Conservation (phyloP, 2,113 vertebrate genomes). For the Seriola dumerili region DNA sequence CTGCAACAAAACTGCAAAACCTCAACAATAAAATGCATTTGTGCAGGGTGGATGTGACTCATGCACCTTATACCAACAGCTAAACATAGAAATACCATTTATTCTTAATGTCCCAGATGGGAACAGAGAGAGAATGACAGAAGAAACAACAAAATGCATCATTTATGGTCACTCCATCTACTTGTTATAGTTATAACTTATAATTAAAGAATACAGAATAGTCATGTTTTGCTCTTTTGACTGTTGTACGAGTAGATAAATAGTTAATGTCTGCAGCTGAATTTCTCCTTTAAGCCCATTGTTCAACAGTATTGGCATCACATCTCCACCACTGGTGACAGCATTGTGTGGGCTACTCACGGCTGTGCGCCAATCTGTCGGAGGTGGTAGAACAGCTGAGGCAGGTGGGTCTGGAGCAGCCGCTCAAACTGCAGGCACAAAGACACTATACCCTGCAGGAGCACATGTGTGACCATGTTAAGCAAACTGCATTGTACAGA, state of each 20-base stretch:
- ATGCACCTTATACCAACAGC: neutral
- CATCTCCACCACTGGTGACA: neutral
- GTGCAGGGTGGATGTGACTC: neutral
- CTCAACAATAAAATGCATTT: neutral
- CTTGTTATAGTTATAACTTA: no score
- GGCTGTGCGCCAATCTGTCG: conserved; percentile 97
- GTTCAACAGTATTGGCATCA: neutral
- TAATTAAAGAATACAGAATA: no score
- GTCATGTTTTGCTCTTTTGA: neutral
- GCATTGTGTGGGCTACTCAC: conserved; percentile 82
- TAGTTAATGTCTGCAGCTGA: neutral
- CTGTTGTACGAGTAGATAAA: no score
- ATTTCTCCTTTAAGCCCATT: neutral
- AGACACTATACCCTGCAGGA: conserved; percentile 92
- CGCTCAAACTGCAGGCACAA: conserved; percentile 97
- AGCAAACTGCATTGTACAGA: neutral
- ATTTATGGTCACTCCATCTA: no score
- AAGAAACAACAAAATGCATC: neutral
- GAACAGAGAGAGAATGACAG: neutral
- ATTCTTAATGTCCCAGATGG: neutral
- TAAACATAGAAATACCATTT: neutral
- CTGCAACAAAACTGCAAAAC: neutral
- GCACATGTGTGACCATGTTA: neutral
- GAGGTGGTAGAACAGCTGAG: conserved; percentile 97
- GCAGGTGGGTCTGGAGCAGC: conserved; percentile 94